phyloP scores from a whole-genome alignment of 1,140 invertebrate genomes.

The Cepaea nemoralis region DNA sequence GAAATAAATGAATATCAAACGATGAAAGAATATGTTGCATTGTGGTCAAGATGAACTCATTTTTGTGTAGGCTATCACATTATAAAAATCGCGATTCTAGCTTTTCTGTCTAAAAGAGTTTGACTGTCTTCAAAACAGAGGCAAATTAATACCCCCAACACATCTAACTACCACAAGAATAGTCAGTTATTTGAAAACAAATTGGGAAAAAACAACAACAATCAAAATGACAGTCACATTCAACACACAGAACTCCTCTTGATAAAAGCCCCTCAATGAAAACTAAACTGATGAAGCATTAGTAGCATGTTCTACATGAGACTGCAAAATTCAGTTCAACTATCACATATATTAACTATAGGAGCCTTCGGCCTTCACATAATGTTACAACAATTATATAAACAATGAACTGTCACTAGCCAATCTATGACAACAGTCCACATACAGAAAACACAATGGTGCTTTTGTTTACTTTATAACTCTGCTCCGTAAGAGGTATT shows the following conservation, averaged over 20 bases:
- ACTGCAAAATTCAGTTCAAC: no score
- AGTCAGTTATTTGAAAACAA: background rate
- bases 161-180: background rate
- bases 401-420: no score
- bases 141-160: background rate
- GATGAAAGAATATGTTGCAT: background rate
- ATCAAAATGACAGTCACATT: background rate
- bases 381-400: no score
- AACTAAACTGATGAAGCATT: no score
- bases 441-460: no score
- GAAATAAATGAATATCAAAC: background rate
- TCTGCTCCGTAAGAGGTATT: no score
- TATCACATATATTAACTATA: no score
- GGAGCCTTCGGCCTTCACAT: no score
- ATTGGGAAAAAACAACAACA: background rate
- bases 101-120: background rate
- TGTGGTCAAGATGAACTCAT: background rate
- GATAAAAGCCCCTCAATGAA: background rate
- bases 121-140: background rate
- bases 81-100: background rate
- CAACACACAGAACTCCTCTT: background rate
- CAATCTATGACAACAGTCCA: no score
- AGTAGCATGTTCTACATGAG: no score
- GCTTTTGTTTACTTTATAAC: no score
- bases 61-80: background rate